These are phyloP conservation scores for Pachypanchax playfairii DNA, from an alignment of 2,113 vertebrate species.

Conservation along the genomic window DNA sequence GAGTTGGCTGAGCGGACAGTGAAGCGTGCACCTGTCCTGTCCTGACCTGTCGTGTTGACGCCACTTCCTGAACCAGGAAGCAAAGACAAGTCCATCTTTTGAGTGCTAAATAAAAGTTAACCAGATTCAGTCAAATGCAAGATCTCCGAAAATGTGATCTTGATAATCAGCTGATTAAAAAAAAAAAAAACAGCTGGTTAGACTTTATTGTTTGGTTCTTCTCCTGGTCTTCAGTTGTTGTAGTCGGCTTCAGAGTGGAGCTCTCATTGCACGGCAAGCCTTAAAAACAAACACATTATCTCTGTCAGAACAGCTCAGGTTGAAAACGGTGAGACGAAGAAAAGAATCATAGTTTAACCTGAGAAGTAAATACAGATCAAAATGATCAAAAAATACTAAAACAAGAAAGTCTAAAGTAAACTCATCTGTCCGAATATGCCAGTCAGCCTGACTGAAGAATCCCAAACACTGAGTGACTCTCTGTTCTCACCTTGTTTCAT, in stretches of 20 bases:
- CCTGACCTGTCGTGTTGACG: conserved; percentile 30
- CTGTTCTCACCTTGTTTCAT: conserved; percentile 20
- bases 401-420: conserved; percentile 7
- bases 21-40: conserved; percentile 41
- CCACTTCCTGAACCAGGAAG: conserved; percentile 31
- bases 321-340: conserved; percentile 63
- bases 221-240: conserved; percentile 25
- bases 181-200: conserved; percentile 8
- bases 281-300: conserved; percentile 49
- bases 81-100: conserved; percentile 66
- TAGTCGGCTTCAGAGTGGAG: conserved; percentile 31
- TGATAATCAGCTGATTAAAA: conserved; percentile 44
- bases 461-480: conserved; percentile 32
- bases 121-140: conserved; percentile 52
- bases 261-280: conserved; percentile 55
- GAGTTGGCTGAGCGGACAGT: conserved; percentile 73
- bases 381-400: too few relatives aligned
- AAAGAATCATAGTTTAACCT: too few relatives aligned
- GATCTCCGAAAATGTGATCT: conserved; percentile 49
- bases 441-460: conserved; percentile 23
- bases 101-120: conserved; percentile 57
- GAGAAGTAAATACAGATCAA: too few relatives aligned
- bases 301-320: conserved; percentile 24
- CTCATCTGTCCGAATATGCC: conserved; percentile 19
- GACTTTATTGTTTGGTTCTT: conserved; percentile 19